Evolutionary conservation across 2,113 vertebrate genomes (phyloP).

Genomic region (Poeciliopsis prolifica): DNA sequence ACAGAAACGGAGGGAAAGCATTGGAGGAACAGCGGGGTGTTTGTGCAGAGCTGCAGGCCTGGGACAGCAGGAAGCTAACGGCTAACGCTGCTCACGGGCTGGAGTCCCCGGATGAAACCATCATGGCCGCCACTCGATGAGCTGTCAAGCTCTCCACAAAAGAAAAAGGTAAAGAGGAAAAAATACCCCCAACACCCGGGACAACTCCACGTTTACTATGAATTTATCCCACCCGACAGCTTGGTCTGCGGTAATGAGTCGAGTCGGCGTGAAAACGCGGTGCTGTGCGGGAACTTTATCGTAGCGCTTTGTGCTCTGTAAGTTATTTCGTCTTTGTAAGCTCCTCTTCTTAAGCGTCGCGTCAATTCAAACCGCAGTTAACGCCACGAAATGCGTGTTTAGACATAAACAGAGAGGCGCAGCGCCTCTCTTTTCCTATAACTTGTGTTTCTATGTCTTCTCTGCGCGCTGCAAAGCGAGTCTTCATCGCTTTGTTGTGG

Average conservation of each 20-base stretch:
- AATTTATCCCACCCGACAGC: fast-evolving
- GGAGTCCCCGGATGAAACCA: slow-evolving; percentile 79
- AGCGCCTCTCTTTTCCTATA: slow-evolving; percentile 1
- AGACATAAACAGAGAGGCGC: background rate
- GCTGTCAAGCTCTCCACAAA: slow-evolving; percentile 78
- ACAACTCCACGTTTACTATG: background rate
- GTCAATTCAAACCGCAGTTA: slow-evolving; percentile 60
- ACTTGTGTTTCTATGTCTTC: slow-evolving; percentile 14
- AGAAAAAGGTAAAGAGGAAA: slow-evolving; percentile 63
- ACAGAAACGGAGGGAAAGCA: background rate
- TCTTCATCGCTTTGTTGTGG: slow-evolving; percentile 73
- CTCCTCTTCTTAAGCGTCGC: slow-evolving; percentile 51
- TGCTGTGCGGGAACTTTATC: slow-evolving; percentile 44
- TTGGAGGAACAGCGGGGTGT: background rate
- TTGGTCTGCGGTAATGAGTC: slow-evolving; percentile 6
- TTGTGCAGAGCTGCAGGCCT: background rate
- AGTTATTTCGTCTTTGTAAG: slow-evolving; percentile 66
- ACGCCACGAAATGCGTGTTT: background rate
- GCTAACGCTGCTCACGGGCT: slow-evolving; percentile 42
- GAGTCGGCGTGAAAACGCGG: background rate
- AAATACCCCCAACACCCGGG: slow-evolving; percentile 35
- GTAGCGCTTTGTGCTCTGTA: slow-evolving; percentile 42
- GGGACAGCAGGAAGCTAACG: slow-evolving; percentile 15
- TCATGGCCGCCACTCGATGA: slow-evolving; percentile 80
- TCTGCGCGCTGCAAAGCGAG: slow-evolving; percentile 19